Evolutionary conservation across 2,797 vertebrate species (phyloP).

Genomic region (Oceanodroma leucorhoa): DNA sequence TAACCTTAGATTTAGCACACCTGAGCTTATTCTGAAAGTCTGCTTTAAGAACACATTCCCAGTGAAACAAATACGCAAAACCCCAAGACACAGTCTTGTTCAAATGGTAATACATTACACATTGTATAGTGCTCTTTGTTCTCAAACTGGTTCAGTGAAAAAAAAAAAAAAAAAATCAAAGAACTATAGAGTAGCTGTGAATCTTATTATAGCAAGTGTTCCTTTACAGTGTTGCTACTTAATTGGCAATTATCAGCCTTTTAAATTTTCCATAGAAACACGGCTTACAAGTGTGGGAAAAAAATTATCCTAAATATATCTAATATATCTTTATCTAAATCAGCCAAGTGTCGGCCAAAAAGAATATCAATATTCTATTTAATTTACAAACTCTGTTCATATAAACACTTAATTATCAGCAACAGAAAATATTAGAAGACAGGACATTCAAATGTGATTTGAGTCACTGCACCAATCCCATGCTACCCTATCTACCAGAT

Average conservation of each 20-base stretch:
- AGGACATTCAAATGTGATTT: background rate
- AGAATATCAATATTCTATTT: background rate
- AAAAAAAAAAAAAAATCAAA: background rate
- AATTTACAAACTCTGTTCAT: background rate
- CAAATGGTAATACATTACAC: background rate
- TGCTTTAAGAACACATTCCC: background rate
- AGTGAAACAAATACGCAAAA: background rate
- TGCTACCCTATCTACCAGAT: background rate
- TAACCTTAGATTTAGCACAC: background rate
- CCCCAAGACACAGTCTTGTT: background rate
- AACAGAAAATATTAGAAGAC: background rate
- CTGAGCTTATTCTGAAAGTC: background rate
- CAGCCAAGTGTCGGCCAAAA: background rate
- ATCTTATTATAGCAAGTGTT: background rate
- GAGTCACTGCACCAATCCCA: background rate
- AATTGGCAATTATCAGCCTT: background rate
- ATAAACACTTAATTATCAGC: constrained; percentile 9
- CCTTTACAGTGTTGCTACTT: background rate
- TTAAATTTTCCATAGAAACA: background rate
- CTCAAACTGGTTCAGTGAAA: background rate
- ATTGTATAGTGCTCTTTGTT: background rate
- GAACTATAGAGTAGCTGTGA: background rate
- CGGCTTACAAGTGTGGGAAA: background rate
- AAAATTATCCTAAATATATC: background rate
- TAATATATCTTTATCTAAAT: constrained; percentile 5